Percentiles rank a stretch among this genome's conserved stretches.
phyloP scores from a whole-genome alignment of 53 echinoderm and acorn worm species.

The Hippasteria phrygiana region DNA sequence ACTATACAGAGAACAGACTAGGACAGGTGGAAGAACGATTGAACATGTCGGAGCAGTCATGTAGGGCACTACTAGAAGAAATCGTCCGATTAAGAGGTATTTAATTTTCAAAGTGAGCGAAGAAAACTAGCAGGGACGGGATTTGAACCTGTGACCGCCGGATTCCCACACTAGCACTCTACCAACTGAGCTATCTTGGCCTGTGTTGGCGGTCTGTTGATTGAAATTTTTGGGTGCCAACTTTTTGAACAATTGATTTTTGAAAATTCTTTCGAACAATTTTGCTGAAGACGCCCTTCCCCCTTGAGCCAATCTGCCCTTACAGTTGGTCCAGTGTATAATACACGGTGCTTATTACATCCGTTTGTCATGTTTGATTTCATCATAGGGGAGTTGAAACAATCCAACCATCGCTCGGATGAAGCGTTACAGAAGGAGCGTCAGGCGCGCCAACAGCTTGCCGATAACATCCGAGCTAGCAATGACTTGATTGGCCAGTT shows the following conservation, averaged over 20 bases:
- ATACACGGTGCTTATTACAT: neutral
- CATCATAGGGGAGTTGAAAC: conserved; percentile 86
- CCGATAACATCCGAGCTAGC: conserved; percentile 93
- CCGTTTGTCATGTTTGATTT: neutral
- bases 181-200: no score
- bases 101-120: neutral
- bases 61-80: conserved; percentile 90
- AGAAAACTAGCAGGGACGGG: neutral
- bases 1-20: conserved; percentile 73
- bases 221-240: no score
- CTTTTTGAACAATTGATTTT: no score
- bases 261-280: no score
- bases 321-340: no score
- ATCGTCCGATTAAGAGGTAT: conserved; percentile 93
- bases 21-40: conserved; percentile 88
- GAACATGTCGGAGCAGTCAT: conserved; percentile 90
- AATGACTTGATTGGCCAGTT: conserved; percentile 98
- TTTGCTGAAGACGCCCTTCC: no score
- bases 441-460: conserved; percentile 86
- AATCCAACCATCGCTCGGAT: conserved; percentile 80
- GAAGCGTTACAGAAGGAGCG: conserved; percentile 81
- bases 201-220: no score
- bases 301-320: no score
- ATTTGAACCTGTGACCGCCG: no score
- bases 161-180: no score